Conservation (phyloP, 2,888 invertebrate species). For the Podotricha telesiphe region DNA sequence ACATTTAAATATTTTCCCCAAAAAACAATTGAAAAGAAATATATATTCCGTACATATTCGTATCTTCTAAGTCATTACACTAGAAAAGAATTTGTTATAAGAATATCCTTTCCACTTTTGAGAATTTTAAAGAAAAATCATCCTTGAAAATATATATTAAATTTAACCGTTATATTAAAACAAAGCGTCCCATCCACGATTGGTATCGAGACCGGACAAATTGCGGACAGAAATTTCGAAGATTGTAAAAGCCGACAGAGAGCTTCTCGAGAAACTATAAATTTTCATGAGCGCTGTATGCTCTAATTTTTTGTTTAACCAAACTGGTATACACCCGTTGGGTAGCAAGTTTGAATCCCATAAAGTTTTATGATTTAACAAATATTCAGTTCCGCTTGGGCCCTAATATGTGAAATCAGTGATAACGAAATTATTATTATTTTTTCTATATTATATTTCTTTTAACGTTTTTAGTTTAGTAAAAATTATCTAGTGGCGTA, state of each 20-base stretch:
- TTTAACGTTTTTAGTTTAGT: too few relatives aligned
- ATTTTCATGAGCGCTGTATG: conserved; percentile 69
- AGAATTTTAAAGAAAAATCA: too few relatives aligned
- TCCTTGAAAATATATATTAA: not conserved
- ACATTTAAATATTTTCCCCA: too few relatives aligned
- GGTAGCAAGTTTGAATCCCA: conserved; percentile 58
- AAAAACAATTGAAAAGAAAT: too few relatives aligned
- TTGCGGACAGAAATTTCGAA: conserved; percentile 58
- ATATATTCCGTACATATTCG: too few relatives aligned
- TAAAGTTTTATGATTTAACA: conserved; percentile 64
- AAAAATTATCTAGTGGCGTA: too few relatives aligned
- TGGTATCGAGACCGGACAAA: conserved; percentile 57
- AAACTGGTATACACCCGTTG: conserved; percentile 47
- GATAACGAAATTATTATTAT: not conserved
- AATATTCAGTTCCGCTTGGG: conserved; percentile 46
- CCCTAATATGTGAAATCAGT: conserved; percentile 14
- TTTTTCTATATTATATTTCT: not conserved
- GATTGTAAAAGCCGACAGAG: conserved; percentile 52
- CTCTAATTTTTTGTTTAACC: conserved; percentile 64
- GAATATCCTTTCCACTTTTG: too few relatives aligned
- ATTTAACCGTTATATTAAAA: conserved; percentile 21
- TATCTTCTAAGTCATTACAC: too few relatives aligned
- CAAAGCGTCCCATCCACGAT: conserved; percentile 39
- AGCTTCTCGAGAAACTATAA: conserved; percentile 64
- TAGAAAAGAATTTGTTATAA: too few relatives aligned